phyloP scores from a whole-genome alignment of 2,888 invertebrate species.

The Liodrosophila aerea region DNA sequence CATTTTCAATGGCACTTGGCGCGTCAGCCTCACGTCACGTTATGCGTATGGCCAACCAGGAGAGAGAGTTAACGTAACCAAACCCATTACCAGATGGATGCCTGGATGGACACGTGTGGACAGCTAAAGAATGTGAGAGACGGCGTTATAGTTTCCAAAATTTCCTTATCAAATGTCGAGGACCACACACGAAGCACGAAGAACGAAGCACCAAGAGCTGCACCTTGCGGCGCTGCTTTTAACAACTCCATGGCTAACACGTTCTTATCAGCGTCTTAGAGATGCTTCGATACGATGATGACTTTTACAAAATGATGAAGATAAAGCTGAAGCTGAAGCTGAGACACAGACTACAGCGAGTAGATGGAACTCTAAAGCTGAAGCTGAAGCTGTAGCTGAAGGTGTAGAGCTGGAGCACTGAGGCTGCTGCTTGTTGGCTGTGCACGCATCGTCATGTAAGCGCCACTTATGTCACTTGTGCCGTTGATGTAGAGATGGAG shows the following conservation, averaged over 20 bases:
- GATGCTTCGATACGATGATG: constrained; percentile 35
- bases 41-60: constrained; percentile 60
- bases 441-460: constrained; percentile 78
- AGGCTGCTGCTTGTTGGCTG: constrained; percentile 65
- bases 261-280: constrained; percentile 61
- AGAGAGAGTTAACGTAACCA: constrained; percentile 14
- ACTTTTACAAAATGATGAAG: constrained; percentile 66
- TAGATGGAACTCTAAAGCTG: constrained; percentile 8
- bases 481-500: constrained; percentile 69
- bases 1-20: constrained; percentile 74
- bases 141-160: constrained; percentile 40
- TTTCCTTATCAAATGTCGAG: constrained; percentile 63
- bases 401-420: constrained; percentile 38
- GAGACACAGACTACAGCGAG: constrained; percentile 4
- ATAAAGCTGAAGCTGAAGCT: constrained; percentile 36
- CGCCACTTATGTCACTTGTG: constrained; percentile 78
- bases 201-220: constrained; percentile 24
- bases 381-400: constrained; percentile 17
- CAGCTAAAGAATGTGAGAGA: constrained; percentile 7
- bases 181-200: constrained; percentile 64
- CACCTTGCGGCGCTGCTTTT: constrained; percentile 73
- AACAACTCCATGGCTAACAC: constrained; percentile 69
- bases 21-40: constrained; percentile 66
- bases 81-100: constrained; percentile 28
- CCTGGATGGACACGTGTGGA: constrained; percentile 22